Conservation (phyloP, 2,888 invertebrate species). For the Cyrtodaria siliqua region DNA sequence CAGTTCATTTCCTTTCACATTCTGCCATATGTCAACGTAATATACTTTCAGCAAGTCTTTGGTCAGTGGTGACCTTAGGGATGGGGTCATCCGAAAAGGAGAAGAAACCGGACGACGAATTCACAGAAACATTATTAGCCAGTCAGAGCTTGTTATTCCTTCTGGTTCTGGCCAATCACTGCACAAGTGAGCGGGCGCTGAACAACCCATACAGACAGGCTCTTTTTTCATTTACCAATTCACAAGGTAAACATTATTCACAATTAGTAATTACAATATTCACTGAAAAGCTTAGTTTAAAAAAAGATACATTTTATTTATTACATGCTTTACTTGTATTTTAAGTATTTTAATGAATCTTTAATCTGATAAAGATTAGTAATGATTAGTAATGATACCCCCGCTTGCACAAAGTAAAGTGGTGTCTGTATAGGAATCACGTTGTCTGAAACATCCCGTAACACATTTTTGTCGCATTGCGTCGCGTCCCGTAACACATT, state of each 20-base stretch:
- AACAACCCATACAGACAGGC: slow-evolving; percentile 95
- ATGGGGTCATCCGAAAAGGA: slow-evolving; percentile 77
- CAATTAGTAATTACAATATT: too few relatives aligned
- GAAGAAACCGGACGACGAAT: slow-evolving; percentile 81
- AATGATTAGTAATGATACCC: too few relatives aligned
- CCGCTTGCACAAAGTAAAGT: too few relatives aligned
- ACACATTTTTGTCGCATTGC: too few relatives aligned
- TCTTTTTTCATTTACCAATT: slow-evolving; percentile 93
- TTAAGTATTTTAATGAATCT: not conserved
- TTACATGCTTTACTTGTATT: not conserved
- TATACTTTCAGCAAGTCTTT: slow-evolving; percentile 84
- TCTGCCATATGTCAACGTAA: too few relatives aligned
- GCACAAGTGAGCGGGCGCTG: slow-evolving; percentile 87
- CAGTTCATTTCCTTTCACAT: too few relatives aligned
- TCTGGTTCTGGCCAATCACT: slow-evolving; percentile 96
- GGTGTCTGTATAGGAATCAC: too few relatives aligned
- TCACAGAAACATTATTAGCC: slow-evolving; percentile 88
- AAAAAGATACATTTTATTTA: too few relatives aligned
- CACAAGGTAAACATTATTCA: slow-evolving; percentile 89
- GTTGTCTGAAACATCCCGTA: too few relatives aligned
- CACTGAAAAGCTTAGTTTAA: too few relatives aligned
- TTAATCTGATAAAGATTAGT: too few relatives aligned
- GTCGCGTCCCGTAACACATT: too few relatives aligned
- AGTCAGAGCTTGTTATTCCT: slow-evolving; percentile 96
- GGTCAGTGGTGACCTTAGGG: slow-evolving; percentile 86